Evolutionary conservation across 2,113 vertebrate genomes (phyloP).

Genomic region (Octodon degus): DNA sequence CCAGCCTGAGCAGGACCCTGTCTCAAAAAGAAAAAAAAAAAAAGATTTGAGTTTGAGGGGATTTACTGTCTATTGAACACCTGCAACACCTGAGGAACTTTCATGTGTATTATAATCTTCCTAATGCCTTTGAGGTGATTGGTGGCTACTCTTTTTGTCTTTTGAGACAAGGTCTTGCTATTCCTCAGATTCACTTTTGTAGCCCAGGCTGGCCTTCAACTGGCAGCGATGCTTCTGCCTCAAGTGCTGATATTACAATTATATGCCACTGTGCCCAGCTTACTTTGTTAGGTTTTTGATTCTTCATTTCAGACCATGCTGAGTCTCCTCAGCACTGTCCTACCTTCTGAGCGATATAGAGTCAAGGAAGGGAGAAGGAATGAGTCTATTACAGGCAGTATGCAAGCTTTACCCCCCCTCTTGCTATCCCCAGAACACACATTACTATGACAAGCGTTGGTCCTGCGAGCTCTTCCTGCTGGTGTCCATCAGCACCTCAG

Average conservation of each 20-base stretch:
- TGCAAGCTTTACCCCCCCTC: slow-evolving; percentile 24
- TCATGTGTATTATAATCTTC: neutral
- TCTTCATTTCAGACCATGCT: neutral
- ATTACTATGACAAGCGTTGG: slow-evolving; percentile 99
- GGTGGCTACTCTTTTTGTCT: neutral
- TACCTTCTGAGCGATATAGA: neutral
- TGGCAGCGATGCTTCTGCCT: neutral
- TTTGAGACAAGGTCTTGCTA: neutral
- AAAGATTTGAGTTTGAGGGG: neutral
- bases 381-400: neutral
- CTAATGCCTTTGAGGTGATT: neutral
- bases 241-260: neutral
- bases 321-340: neutral
- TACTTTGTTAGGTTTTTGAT: slow-evolving; percentile 1
- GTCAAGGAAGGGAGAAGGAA: neutral
- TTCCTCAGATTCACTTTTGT: neutral
- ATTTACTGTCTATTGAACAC: neutral
- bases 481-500: slow-evolving; percentile 96
- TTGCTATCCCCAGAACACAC: slow-evolving; percentile 91
- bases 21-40: too few relatives aligned
- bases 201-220: neutral
- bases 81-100: neutral
- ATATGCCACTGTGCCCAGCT: neutral
- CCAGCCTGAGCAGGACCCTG: too few relatives aligned
- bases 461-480: slow-evolving; percentile 99